phyloP scores from a whole-genome alignment of 2,888 invertebrate genomes.

The Ypsolopha scabrella region DNA sequence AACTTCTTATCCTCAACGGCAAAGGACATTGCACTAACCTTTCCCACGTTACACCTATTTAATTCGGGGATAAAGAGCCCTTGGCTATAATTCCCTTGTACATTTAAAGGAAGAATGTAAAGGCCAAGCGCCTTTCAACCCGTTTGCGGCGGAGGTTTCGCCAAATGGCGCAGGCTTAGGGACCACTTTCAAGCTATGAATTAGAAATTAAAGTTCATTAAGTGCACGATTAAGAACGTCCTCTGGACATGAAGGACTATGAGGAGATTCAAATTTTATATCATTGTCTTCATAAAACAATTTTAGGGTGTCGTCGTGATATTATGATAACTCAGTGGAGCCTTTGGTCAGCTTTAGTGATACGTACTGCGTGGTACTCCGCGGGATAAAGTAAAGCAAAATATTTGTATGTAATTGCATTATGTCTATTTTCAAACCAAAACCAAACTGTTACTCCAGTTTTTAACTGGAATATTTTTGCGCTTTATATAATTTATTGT shows the following conservation, averaged over 20 bases:
- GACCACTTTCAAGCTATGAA: background rate
- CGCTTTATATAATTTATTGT: too few relatives aligned
- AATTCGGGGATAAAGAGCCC: conserved; percentile 44
- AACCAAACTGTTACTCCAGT: too few relatives aligned
- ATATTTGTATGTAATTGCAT: too few relatives aligned
- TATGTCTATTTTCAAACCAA: too few relatives aligned
- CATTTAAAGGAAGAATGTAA: conserved; percentile 42
- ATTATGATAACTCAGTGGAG: too few relatives aligned
- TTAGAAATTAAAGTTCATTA: background rate
- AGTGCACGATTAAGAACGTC: background rate
- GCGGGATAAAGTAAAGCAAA: too few relatives aligned
- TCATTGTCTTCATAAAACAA: background rate
- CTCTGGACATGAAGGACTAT: background rate
- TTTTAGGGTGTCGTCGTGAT: background rate
- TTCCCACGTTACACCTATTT: conserved; percentile 26
- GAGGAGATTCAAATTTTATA: background rate
- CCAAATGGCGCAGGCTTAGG: background rate
- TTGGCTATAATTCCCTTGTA: conserved; percentile 35
- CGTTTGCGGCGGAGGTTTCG: background rate
- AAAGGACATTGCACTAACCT: background rate
- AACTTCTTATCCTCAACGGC: too few relatives aligned
- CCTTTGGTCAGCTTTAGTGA: too few relatives aligned
- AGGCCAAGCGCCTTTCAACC: conserved; percentile 11
- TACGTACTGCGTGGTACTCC: too few relatives aligned
- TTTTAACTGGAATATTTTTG: too few relatives aligned